phyloP scores from a whole-genome alignment of 1,140 invertebrate genomes.

The Condylostylus longicornis region DNA sequence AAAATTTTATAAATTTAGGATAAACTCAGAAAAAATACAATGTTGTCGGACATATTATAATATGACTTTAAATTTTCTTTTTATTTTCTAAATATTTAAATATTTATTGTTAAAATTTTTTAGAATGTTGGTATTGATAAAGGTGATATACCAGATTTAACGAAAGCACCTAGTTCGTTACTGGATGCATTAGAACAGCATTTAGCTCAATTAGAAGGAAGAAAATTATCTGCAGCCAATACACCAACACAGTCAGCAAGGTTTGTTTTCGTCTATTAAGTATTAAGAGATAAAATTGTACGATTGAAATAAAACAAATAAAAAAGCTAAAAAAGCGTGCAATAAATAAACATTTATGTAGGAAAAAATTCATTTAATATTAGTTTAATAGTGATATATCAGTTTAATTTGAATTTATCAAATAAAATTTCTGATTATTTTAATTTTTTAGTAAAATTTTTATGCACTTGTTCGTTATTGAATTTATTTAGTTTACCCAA shows the following conservation, averaged over 20 bases:
- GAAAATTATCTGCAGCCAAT: slow-evolving; percentile 70
- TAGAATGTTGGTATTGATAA: slow-evolving; percentile 97
- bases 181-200: slow-evolving; percentile 96
- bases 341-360: too few relatives aligned
- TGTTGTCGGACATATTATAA: neutral
- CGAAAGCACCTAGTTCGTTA: slow-evolving; percentile 96
- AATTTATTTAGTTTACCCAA: too few relatives aligned
- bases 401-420: too few relatives aligned
- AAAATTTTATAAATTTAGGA: too few relatives aligned
- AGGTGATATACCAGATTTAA: slow-evolving; percentile 96
- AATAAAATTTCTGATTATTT: too few relatives aligned
- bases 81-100: neutral
- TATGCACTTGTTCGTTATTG: too few relatives aligned
- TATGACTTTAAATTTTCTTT: slow-evolving; percentile 3
- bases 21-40: too few relatives aligned
- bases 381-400: too few relatives aligned
- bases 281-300: neutral
- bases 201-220: slow-evolving; percentile 80
- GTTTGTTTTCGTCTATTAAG: slow-evolving; percentile 33
- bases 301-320: neutral
- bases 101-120: neutral
- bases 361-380: too few relatives aligned
- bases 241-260: slow-evolving; percentile 71
- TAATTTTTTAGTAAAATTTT: too few relatives aligned
- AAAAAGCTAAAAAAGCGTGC: too few relatives aligned